These are phyloP conservation scores for Furcula furcula DNA, from an alignment of 2,888 invertebrate species.

Conservation along the genomic window DNA sequence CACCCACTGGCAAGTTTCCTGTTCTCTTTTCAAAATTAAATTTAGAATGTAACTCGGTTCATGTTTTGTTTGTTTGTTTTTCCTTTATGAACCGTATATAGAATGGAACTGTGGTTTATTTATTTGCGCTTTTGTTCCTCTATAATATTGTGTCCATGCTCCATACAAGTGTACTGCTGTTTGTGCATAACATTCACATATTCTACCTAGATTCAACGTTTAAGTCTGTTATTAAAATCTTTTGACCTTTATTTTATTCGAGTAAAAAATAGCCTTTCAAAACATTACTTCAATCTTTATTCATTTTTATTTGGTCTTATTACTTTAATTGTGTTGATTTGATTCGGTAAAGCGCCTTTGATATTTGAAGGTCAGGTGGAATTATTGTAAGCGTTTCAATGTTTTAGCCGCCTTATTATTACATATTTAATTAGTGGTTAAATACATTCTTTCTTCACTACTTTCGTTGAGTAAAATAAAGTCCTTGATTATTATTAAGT, in stretches of 20 bases:
- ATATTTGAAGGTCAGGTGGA: no score
- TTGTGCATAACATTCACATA: constrained; percentile 12
- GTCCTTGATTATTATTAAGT: no score
- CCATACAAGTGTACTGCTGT: constrained; percentile 16
- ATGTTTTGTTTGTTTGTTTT: constrained; percentile 26
- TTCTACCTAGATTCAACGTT: not conserved
- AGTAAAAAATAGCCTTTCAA: not conserved
- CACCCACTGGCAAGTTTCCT: constrained; percentile 15
- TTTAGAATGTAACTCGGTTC: constrained; percentile 18
- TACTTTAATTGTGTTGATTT: not conserved
- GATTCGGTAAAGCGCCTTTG: not conserved
- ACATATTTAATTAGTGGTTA: no score
- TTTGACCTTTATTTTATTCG: constrained; percentile 1
- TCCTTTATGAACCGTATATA: constrained; percentile 18
- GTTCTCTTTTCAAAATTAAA: constrained; percentile 17
- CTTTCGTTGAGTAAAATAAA: no score
- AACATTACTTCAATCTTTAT: not conserved
- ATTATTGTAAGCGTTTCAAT: no score
- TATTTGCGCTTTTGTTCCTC: constrained; percentile 15
- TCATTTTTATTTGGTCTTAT: not conserved
- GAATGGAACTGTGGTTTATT: constrained; percentile 26
- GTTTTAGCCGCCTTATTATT: no score
- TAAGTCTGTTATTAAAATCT: not conserved
- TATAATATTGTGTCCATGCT: constrained; percentile 13
- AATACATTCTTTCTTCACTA: no score